Evolutionary conservation across 92 coral and sea anemone genomes (phyloP).

Genomic region (Micromussa lordhowensis): DNA sequence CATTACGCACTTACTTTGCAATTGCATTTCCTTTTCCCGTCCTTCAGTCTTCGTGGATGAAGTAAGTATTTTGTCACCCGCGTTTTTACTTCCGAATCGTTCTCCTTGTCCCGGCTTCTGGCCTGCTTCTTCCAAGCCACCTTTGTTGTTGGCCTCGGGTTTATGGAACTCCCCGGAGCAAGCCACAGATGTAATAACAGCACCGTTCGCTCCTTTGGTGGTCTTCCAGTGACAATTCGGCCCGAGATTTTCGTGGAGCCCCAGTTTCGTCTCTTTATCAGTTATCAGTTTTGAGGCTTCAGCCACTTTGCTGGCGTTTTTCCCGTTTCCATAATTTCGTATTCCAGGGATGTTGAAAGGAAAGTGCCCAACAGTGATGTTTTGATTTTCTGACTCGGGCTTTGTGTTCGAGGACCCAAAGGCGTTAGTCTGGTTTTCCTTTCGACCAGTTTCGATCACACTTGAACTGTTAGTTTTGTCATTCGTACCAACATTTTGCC

Average conservation of each 20-base stretch:
- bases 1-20: constrained; percentile 20
- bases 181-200: constrained; percentile 21
- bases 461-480: background rate
- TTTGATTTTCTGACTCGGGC: background rate
- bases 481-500: background rate
- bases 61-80: background rate
- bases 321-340: constrained; percentile 28
- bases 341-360: constrained; percentile 37
- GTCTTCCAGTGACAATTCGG: constrained; percentile 55
- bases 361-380: background rate
- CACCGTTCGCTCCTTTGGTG: constrained; percentile 15
- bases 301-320: background rate
- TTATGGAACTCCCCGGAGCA: constrained; percentile 42
- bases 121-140: constrained; percentile 8
- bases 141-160: background rate
- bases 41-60: background rate
- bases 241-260: constrained; percentile 11
- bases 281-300: constrained; percentile 20
- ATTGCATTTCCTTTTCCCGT: background rate
- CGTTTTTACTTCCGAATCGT: background rate
- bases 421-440: background rate
- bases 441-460: background rate
- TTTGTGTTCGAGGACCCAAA: background rate
- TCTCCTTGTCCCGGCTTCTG: background rate
- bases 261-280: constrained; percentile 22